Evolutionary conservation across 2,888 invertebrate species (phyloP).

Genomic region (Panopea generosa): DNA sequence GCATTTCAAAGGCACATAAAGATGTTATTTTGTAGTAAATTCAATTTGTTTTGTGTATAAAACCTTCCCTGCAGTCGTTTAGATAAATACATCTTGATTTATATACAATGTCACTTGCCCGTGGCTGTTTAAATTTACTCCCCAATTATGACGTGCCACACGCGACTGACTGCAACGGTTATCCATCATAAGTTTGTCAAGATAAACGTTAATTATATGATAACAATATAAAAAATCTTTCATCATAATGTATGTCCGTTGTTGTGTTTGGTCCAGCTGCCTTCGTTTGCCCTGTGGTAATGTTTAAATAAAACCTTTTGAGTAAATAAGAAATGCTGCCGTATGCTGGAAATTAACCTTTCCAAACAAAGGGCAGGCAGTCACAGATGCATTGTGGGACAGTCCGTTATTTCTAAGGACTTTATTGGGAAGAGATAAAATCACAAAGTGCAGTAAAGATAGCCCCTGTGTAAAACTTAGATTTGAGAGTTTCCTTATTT

Average conservation of each 20-base stretch:
- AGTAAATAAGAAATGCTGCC: slow-evolving; percentile 5
- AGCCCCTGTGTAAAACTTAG: no score
- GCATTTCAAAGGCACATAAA: no score
- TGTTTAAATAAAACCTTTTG: not conserved
- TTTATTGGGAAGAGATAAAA: no score
- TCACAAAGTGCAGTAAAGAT: no score
- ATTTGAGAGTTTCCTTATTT: no score
- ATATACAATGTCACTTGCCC: slow-evolving; percentile 9
- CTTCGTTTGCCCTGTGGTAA: not conserved
- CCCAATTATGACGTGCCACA: slow-evolving; percentile 11
- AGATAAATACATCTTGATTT: slow-evolving; percentile 18
- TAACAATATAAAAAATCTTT: slow-evolving; percentile 31
- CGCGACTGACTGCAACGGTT: slow-evolving; percentile 14
- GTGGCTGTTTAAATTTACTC: not conserved
- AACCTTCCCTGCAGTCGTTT: slow-evolving; percentile 17
- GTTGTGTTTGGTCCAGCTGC: not conserved
- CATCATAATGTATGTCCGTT: slow-evolving; percentile 26
- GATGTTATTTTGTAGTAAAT: slow-evolving; percentile 5
- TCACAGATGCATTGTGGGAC: no score
- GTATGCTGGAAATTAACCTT: no score
- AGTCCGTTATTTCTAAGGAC: no score
- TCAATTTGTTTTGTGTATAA: slow-evolving; percentile 12
- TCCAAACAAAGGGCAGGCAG: no score
- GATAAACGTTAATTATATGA: slow-evolving; percentile 44
- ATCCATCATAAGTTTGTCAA: slow-evolving; percentile 26